Evolutionary conservation across 1,140 invertebrate species (phyloP), one percentile per base, ranked within the genome.

Genomic region (Saccostrea cuccullata): DNA sequence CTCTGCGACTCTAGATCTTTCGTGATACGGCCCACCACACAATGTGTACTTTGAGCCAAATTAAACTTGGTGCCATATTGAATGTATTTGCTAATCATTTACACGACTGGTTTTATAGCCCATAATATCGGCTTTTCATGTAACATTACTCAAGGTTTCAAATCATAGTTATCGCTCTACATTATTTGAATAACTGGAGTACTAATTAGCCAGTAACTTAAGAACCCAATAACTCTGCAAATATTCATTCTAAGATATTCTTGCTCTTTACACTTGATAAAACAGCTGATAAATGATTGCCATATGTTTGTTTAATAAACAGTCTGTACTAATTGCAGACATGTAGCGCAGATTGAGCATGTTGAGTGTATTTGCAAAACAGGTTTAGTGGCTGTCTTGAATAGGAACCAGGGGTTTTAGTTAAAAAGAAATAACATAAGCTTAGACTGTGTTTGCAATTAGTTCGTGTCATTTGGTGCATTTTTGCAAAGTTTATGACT

Each of bases 211-310:
- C 70, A 30, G 30, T 11, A 36, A 47, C 47, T 47, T 9, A 23
- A 67, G 60, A 67, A 67, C 60, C 60, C 60, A 67, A 67, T 67
- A 67, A 23, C 20, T 67, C 60, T 67, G 60, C 60, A 30, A 36
- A 77, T 36, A 17, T 30, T 15, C 23, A 30, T 15, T 77, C 23
- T 30, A 15, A 77, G 23, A 26, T 77, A 30, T 77, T 36, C 17
- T 23, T 17, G 26, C 30, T 12, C 26, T 77, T 77, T 30, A 77
- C 70, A 36, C 70, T 64, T 26, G 70, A 77, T 77, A 40, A 15
- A 77, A 36, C 70, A 77, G 70, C 23, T 15, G 70, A 13, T 77
- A 36, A 77, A 77, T 77, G 23, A 77, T 77, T 77, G 26, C 70
- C 70, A 77, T 36, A 77, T 77, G 70, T 30, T 77, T 77, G 23